Evolutionary conservation across 2,797 vertebrate genomes (phyloP).

Genomic region (Coreius guichenoti): DNA sequence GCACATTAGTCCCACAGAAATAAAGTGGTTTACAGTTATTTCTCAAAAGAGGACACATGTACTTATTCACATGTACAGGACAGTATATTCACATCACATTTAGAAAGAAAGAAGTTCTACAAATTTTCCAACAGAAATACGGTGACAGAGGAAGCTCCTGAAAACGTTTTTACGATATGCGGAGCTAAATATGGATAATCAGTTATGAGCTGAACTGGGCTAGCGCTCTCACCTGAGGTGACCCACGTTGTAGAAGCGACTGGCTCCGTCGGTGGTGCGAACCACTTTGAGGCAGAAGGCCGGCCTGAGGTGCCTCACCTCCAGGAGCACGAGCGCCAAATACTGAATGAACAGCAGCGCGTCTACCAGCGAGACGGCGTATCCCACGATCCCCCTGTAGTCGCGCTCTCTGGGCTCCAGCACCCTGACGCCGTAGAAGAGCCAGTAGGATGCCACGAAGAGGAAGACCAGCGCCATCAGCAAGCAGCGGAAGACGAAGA

Average conservation of each 20-base stretch:
- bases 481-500: conserved; percentile 88
- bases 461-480: conserved; percentile 92
- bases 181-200: no score
- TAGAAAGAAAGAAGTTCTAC: no score
- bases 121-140: no score
- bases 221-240: conserved; percentile 78
- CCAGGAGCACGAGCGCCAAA: conserved; percentile 92
- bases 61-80: no score
- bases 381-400: conserved; percentile 95
- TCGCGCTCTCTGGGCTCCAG: conserved; percentile 86
- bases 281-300: conserved; percentile 87
- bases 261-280: conserved; percentile 90
- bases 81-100: no score
- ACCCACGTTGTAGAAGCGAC: conserved; percentile 90
- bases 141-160: no score
- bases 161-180: no score
- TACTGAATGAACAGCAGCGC: conserved; percentile 98
- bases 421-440: conserved; percentile 92
- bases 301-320: conserved; percentile 92
- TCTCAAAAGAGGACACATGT: no score
- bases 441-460: conserved; percentile 93
- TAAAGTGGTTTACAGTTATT: no score
- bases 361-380: conserved; percentile 93
- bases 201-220: no score
- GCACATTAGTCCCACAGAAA: no score